Conservation (phyloP, 2,113 vertebrate species). For the Cyanistes caeruleus region DNA sequence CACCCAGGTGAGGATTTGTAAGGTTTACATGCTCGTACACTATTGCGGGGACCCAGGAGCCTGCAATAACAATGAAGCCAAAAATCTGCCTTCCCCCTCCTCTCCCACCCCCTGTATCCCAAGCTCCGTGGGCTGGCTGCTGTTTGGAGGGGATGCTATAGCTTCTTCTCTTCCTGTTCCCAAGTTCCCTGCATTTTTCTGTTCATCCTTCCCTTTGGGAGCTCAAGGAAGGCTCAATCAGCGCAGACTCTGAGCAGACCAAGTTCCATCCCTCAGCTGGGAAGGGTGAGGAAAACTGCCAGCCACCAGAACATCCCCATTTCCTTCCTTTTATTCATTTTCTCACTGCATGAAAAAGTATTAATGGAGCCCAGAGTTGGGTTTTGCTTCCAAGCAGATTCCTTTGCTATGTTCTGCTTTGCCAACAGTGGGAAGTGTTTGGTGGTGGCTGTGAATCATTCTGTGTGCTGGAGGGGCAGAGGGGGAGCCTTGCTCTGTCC, state of each 20-base stretch:
- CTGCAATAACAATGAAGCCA: constrained; percentile 74
- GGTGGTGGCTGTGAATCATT: background rate
- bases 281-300: background rate
- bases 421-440: background rate
- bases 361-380: background rate
- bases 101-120: background rate
- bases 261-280: background rate
- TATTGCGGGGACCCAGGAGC: constrained; percentile 49
- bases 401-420: background rate
- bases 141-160: background rate
- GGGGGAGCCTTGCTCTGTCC: background rate
- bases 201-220: background rate
- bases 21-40: constrained; percentile 58
- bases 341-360: constrained; percentile 28
- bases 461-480: background rate
- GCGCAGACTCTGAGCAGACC: background rate
- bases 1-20: background rate
- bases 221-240: background rate
- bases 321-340: background rate
- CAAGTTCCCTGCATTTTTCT: background rate
- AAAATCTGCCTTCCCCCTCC: constrained; percentile 54
- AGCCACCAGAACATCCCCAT: fast-evolving
- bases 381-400: background rate
- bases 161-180: background rate
- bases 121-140: constrained; percentile 41